Conservation (phyloP, 2,888 invertebrate genomes). For the Aporophyla nigra region DNA sequence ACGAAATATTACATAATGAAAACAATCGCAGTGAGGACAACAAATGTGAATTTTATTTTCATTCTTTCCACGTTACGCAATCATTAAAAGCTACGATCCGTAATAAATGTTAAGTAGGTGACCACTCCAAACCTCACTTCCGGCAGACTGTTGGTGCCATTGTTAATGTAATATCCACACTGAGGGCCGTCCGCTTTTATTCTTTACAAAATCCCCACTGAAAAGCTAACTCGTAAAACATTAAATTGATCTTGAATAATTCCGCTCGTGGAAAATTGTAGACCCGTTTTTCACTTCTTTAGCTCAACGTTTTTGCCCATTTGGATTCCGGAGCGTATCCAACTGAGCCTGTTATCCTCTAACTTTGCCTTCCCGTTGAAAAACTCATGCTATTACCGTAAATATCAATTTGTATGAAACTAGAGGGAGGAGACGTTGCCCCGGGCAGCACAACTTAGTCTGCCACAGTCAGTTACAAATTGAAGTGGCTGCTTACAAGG, state of each 20-base stretch:
- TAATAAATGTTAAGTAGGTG: conserved; percentile 69
- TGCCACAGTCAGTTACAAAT: conserved; percentile 85
- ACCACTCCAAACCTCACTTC: conserved; percentile 65
- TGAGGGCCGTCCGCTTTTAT: conserved; percentile 66
- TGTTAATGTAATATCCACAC: conserved; percentile 70
- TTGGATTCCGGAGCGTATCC: conserved; percentile 85
- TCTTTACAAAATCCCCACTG: conserved; percentile 69
- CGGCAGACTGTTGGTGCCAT: conserved; percentile 60
- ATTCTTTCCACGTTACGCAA: conserved; percentile 55
- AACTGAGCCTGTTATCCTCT: conserved; percentile 87
- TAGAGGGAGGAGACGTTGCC: conserved; percentile 84
- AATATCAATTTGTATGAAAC: conserved; percentile 91
- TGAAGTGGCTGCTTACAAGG: conserved; percentile 83
- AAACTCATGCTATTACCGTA: conserved; percentile 90
- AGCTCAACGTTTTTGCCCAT: conserved; percentile 84
- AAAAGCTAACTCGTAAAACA: conserved; percentile 79
- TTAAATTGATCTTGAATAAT: conserved; percentile 85
- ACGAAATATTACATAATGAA: conserved; percentile 32
- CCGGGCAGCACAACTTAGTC: conserved; percentile 78
- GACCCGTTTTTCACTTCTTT: conserved; percentile 85
- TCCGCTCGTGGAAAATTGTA: conserved; percentile 79
- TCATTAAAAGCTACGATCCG: conserved; percentile 61
- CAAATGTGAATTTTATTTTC: conserved; percentile 58
- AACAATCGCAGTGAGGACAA: conserved; percentile 46
- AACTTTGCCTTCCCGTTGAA: conserved; percentile 87